Evolutionary conservation across 2,797 vertebrate species (phyloP).

Genomic region (Otus scops): DNA sequence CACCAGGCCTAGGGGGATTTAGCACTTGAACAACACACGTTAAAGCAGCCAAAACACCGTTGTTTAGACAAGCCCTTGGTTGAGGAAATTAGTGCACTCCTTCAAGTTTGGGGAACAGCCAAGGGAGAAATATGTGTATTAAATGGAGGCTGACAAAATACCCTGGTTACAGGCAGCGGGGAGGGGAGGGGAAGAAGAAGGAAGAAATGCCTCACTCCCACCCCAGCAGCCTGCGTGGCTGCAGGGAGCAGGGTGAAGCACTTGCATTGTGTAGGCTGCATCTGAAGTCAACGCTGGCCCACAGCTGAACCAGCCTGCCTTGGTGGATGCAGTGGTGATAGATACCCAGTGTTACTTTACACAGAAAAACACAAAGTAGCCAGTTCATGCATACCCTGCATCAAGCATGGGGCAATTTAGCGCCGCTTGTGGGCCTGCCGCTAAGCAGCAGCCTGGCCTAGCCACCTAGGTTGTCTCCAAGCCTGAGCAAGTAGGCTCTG

Average conservation of each 20-base stretch:
- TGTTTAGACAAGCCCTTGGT: constrained; percentile 38
- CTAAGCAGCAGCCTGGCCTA: neutral
- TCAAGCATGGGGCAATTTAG: neutral
- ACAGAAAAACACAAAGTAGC: neutral
- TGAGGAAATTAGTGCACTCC: neutral
- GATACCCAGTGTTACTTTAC: neutral
- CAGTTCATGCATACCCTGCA: neutral
- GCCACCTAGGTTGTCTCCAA: neutral
- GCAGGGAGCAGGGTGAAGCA: rapidly evolving
- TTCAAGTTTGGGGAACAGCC: neutral
- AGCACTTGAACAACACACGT: neutral
- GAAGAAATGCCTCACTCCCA: neutral
- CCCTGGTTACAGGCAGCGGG: neutral
- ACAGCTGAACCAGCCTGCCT: neutral
- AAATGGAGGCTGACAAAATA: neutral
- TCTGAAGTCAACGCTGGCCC: neutral
- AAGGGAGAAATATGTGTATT: neutral
- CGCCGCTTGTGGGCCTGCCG: rapidly evolving
- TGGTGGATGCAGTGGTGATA: neutral
- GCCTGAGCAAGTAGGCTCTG: neutral
- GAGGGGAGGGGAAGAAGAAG: neutral
- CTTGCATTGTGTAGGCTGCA: neutral
- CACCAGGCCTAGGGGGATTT: neutral
- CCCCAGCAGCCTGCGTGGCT: neutral
- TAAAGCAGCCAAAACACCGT: neutral